Conservation (phyloP, 2,888 invertebrate genomes). For the Cryptus armator region DNA sequence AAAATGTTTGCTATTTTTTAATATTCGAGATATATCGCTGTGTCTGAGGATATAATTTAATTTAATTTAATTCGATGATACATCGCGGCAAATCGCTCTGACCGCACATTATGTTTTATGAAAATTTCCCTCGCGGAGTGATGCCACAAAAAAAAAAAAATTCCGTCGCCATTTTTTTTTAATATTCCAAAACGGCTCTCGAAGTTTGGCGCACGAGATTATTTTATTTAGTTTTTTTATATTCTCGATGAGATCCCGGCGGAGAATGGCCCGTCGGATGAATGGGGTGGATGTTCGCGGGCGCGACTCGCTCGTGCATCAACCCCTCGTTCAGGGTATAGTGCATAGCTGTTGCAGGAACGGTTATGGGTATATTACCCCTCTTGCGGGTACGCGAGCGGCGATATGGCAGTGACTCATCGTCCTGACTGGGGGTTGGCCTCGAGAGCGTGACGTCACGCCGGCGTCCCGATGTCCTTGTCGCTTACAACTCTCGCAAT, state of each 20-base stretch:
- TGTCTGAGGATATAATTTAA: too few relatives aligned
- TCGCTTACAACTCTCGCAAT: constrained; percentile 50
- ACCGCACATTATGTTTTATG: too few relatives aligned
- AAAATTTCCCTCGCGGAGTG: too few relatives aligned
- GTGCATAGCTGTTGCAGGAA: constrained; percentile 45
- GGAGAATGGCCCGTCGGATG: constrained; percentile 57
- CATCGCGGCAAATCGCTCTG: too few relatives aligned
- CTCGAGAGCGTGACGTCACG: constrained; percentile 67
- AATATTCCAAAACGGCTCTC: not conserved
- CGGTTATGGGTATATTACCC: constrained; percentile 72
- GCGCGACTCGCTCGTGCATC: constrained; percentile 40
- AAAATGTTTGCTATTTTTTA: too few relatives aligned
- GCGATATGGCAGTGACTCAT: constrained; percentile 70
- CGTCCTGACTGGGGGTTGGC: constrained; percentile 66
- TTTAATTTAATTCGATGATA: too few relatives aligned
- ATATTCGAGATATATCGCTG: too few relatives aligned
- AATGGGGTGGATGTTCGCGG: constrained; percentile 51
- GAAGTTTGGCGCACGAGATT: not conserved
- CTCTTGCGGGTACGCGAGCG: constrained; percentile 51
- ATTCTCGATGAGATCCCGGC: constrained; percentile 30
- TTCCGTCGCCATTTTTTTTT: not conserved
- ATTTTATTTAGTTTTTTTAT: constrained; percentile 14
- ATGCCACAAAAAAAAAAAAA: too few relatives aligned
- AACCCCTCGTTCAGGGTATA: constrained; percentile 53
- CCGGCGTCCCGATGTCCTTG: constrained; percentile 56